Base-by-base conservation (phyloP, 64 coral and sea anemone species). In the Catalaphyllia jardinei region DNA sequence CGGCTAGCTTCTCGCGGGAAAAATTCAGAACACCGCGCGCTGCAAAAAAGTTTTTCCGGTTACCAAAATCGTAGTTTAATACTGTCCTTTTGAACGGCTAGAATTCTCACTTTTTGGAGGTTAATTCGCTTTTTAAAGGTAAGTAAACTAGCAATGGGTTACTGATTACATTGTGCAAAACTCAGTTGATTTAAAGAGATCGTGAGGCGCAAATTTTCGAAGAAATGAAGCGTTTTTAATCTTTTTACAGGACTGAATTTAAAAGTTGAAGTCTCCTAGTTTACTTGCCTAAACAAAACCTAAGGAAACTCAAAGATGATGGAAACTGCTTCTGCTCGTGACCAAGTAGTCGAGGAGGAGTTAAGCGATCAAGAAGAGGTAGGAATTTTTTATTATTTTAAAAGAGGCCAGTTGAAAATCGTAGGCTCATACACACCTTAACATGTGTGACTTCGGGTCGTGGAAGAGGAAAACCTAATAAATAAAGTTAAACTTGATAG, bases 341-440 rank as follows among this genome's bases (percentile, higher is more conserved):
- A 95, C 35, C 90, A 92, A 79, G 89, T 95, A 18, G 86, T 92
- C 30, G 77, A 83, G 24, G 89, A 92, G 67, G 82, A 35, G 52
- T 72, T 76, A 28, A 72, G 82, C 79, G 90, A 92, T 39, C 88
- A 98, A 29, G 93, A 98, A 76, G 96, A 94, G 62, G 90, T 92
- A 79, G 51, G 63, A 42, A 60, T 2, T 57, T 57, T 57, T 12
- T 10, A 57, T 11, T 14, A 57, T 57, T 57, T 13, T 2, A 57
- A 57, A 13, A 57, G 10, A 57, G 8, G 8, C 15, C 54, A 57
- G 15, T 57, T 57, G 0, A 15, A 14, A 57, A 15, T 12, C 10
- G 10, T 2, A 0, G 2, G 54, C 54, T 16, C 15, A 16, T 14
- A 57, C 12, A 57, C 0, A 57, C 10, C 10, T 57, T 5, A 46